phyloP scores from a whole-genome alignment of 2,113 vertebrate species.

The Choloepus hoffmanni region DNA sequence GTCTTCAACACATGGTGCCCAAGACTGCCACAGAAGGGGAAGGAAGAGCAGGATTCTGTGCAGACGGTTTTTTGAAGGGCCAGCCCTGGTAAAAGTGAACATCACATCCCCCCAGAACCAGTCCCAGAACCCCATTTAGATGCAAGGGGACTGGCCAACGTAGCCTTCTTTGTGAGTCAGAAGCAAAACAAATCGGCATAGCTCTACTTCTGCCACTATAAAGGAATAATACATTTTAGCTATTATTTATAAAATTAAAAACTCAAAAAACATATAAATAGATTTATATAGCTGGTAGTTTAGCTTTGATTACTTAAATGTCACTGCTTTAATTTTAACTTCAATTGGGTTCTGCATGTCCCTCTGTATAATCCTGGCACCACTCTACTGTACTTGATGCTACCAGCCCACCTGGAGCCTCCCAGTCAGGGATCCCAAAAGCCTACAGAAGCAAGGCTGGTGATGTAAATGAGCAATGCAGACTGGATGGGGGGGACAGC shows the following conservation, averaged over 20 bases:
- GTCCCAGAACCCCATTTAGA: background rate
- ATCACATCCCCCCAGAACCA: background rate
- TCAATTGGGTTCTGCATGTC: background rate
- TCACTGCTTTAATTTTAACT: background rate
- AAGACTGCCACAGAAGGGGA: background rate
- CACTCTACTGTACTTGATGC: background rate
- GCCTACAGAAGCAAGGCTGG: background rate
- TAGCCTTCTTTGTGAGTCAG: background rate
- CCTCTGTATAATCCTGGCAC: background rate
- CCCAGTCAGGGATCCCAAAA: background rate
- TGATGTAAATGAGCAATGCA: background rate
- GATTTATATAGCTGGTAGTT: background rate
- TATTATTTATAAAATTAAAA: conserved; percentile 11
- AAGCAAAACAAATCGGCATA: background rate
- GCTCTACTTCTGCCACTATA: background rate
- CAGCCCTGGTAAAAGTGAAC: background rate
- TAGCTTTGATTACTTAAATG: background rate
- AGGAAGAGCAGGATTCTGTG: background rate
- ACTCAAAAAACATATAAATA: background rate
- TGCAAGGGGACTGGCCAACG: background rate
- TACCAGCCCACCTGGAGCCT: background rate
- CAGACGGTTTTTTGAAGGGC: background rate
- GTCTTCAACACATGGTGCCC: background rate
- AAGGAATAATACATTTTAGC: background rate
- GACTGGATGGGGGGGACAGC: no score